These are phyloP conservation scores for Drosophila albomicans DNA, from an alignment of 1,140 invertebrate species.

Conservation along the genomic window DNA sequence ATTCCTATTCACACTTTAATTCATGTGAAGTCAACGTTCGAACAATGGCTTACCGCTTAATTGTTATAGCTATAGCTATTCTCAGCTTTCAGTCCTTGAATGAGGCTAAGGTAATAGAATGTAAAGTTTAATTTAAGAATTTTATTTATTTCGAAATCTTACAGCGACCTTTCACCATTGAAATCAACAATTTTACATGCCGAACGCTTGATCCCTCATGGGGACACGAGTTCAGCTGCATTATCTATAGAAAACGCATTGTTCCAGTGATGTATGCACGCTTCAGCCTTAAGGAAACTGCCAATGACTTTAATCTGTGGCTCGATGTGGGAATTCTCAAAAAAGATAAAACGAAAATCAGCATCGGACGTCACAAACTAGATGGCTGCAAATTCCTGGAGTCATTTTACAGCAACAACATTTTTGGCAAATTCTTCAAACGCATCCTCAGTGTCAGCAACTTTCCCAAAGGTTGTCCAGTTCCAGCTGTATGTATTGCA, in stretches of 20 bases:
- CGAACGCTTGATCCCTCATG: not conserved
- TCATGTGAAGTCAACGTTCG: not conserved
- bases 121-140: not conserved
- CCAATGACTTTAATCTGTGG: not conserved
- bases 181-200: slow-evolving; percentile 10
- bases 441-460: slow-evolving; percentile 1
- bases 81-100: not conserved
- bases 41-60: not conserved
- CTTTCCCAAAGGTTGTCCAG: slow-evolving; percentile 17
- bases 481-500: slow-evolving; percentile 14
- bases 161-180: not conserved
- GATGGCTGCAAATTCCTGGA: slow-evolving; percentile 26
- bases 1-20: too few relatives aligned
- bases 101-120: slow-evolving; percentile 17
- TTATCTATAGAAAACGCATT: not conserved
- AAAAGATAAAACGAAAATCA: slow-evolving; percentile 18
- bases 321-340: not conserved
- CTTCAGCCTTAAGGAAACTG: not conserved
- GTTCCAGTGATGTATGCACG: not conserved
- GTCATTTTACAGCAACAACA: not conserved
- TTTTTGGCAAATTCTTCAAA: not conserved
- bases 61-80: not conserved
- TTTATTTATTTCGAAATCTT: not conserved
- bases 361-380: not conserved
- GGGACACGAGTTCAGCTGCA: not conserved